Percentiles rank a stretch among this genome's conserved stretches.
Conservation (phyloP, 2,113 vertebrate genomes). For the Poeciliopsis retropinna region DNA sequence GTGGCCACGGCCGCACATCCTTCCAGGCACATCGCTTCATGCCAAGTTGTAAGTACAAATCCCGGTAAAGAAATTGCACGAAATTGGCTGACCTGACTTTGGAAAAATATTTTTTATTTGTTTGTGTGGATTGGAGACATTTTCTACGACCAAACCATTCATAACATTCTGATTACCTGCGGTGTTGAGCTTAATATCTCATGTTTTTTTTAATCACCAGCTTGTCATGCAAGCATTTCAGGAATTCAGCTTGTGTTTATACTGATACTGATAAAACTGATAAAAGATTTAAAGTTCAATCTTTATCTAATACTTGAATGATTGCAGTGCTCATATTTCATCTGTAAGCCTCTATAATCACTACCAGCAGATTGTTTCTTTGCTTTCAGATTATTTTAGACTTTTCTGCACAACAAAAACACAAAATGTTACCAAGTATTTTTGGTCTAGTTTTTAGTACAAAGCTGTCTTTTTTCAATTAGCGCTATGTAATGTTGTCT, state of each 20-base stretch:
- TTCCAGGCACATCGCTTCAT: constrained; percentile 67
- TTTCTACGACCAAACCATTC: background rate
- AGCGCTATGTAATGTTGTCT: no score
- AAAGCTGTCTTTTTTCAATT: no score
- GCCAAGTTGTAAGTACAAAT: constrained; percentile 83
- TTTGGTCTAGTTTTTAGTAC: no score
- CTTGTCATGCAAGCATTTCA: background rate
- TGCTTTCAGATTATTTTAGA: no score
- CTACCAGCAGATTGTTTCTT: no score
- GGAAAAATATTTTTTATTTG: background rate
- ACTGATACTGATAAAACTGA: no score
- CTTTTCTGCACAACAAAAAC: no score
- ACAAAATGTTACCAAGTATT: no score
- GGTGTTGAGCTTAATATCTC: background rate
- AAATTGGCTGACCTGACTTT: background rate
- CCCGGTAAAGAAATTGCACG: background rate
- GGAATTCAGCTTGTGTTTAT: background rate
- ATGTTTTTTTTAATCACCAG: background rate
- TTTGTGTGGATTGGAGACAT: background rate
- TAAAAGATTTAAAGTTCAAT: background rate
- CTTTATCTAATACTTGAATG: no score
- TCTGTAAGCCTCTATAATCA: no score
- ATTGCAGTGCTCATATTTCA: no score
- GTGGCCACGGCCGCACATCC: constrained; percentile 67
- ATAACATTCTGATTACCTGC: background rate